Conservation (phyloP, 2,888 invertebrate genomes). For the Brachylomia viminalis region DNA sequence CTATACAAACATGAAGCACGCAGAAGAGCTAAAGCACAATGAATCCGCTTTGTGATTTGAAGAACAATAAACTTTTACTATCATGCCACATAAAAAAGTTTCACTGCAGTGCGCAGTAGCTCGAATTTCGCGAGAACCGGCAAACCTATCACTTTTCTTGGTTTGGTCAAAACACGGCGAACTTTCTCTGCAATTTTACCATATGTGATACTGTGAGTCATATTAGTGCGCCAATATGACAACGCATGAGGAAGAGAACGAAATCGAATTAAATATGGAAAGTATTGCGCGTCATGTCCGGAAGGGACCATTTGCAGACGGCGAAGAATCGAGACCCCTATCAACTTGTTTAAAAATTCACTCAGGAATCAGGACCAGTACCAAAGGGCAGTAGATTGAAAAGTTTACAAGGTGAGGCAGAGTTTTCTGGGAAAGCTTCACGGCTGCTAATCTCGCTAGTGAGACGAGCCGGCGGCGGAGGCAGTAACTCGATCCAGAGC, state of each 20-base stretch:
- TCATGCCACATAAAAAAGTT: constrained; percentile 71
- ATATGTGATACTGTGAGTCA: constrained; percentile 63
- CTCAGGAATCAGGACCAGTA: constrained; percentile 18
- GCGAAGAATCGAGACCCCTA: constrained; percentile 14
- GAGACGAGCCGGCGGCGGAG: constrained; percentile 48
- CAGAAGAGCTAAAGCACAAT: constrained; percentile 65
- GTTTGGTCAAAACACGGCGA: constrained; percentile 72
- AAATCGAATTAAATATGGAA: constrained; percentile 37
- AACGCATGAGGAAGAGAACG: constrained; percentile 36
- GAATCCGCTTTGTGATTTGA: constrained; percentile 60
- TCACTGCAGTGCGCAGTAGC: constrained; percentile 67
- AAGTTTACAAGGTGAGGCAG: constrained; percentile 46
- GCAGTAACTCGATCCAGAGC: constrained; percentile 58
- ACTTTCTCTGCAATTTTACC: constrained; percentile 76
- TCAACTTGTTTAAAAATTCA: constrained; percentile 47
- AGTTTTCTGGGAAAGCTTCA: constrained; percentile 40
- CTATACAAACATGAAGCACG: constrained; percentile 58
- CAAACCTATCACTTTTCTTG: constrained; percentile 75
- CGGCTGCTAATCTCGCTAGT: constrained; percentile 58
- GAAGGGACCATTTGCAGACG: constrained; percentile 19
- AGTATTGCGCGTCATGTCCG: constrained; percentile 8
- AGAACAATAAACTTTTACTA: constrained; percentile 74
- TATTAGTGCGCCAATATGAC: constrained; percentile 42
- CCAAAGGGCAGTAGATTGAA: constrained; percentile 46
- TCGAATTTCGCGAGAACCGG: constrained; percentile 66